Base-by-base conservation (phyloP, 2,113 vertebrate genomes). In the Engraulis encrasicolus region DNA sequence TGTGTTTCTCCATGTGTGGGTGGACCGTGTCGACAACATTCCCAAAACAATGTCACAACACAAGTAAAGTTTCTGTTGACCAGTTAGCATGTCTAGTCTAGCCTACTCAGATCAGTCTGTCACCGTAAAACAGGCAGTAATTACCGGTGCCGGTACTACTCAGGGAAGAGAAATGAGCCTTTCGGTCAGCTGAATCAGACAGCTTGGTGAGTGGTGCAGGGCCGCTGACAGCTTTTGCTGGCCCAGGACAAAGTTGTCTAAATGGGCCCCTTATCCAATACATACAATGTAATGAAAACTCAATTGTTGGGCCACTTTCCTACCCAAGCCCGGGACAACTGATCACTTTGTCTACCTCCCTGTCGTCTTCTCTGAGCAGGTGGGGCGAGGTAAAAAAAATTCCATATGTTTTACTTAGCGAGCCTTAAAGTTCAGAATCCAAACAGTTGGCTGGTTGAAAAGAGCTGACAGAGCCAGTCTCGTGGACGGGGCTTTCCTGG, bases 361-460 rank as follows among this genome's bases (percentile, higher is more conserved):
- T n/a, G n/a, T n/a, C n/a, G n/a, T n/a, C n/a, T n/a, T n/a, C n/a
- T n/a, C n/a, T n/a, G 78, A 83, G 86, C 87, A 58, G 71, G 79
- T n/a, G n/a, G n/a, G n/a, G n/a, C n/a, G 86, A 61, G 85, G 11
- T 58, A 85, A 50, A 85, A 87, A 89, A 83, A 40, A 48, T 87
- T 91, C 91, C 89, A 92, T 94, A 92, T 94, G 93, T 93, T 92
- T 89, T 87, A 86, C 90, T 93, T 92, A 94, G 92, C 92, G 92
- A 89, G 88, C 88, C 89, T 86, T 87, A 89, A 91, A 91, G 91
- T 91, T 89, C 85, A 87, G 85, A 94, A 88, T 91, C 91, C 61
- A 89, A 86, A 91, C 89, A 92, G 91, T 89, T 82, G 83, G 90
- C 87, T 87, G 89, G n/a, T 90, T 74, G 31, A 74, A 92, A 95